Evolutionary conservation across 2,113 vertebrate species (phyloP).

Genomic region (Chloroceryle aenea): DNA sequence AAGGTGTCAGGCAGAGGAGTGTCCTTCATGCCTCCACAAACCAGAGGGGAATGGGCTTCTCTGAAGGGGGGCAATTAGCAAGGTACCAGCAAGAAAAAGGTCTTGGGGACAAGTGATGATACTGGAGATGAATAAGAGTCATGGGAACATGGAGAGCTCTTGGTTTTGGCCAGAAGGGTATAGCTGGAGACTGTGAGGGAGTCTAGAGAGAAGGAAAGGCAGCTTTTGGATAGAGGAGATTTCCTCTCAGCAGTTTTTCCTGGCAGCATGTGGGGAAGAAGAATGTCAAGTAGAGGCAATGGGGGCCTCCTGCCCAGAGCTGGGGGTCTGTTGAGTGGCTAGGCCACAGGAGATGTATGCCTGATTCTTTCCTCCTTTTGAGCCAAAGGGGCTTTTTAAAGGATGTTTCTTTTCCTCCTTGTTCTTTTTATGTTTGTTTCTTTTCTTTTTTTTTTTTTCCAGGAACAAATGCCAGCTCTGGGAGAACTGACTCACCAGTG

Average conservation of each 20-base stretch:
- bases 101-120: conserved; percentile 14
- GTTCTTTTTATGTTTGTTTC: background rate
- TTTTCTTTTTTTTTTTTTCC: conserved; percentile 14
- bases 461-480: conserved; percentile 50
- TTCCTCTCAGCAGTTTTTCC: conserved; percentile 66
- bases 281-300: background rate
- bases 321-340: background rate
- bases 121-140: conserved; percentile 61
- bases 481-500: conserved; percentile 58
- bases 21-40: background rate
- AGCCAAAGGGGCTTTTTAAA: conserved; percentile 58
- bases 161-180: conserved; percentile 25
- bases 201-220: background rate
- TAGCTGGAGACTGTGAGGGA: background rate
- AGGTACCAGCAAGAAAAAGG: background rate
- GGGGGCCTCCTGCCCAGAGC: background rate
- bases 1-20: background rate
- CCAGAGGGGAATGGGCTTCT: background rate
- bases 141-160: background rate
- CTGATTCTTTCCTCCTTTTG: conserved; percentile 39
- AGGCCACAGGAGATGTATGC: background rate
- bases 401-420: conserved; percentile 47
- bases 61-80: background rate
- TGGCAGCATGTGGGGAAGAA: conserved; percentile 17
- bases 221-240: background rate